Base-by-base conservation (phyloP, 2,113 vertebrate species). In the Genyomyrus donnyi region DNA sequence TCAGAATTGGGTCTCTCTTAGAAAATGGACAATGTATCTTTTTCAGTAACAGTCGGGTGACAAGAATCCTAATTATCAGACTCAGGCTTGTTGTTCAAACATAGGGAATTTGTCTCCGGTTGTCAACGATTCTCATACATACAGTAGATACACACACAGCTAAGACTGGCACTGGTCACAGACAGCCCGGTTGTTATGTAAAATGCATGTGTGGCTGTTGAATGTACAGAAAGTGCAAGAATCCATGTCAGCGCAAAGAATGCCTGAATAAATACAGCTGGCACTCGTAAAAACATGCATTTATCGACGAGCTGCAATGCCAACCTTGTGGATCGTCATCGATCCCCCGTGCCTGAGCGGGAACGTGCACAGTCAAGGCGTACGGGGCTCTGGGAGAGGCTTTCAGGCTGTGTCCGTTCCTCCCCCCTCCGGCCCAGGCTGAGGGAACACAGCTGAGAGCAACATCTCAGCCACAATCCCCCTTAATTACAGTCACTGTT, bases 401-500 rank as follows among this genome's bases (percentile, higher is more conserved):
- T 95, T 95, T 95, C 93, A 95, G 92, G 93, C 92, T 92, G 90
- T 86, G 87, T 94, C 93, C 93, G 0, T n/a, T 46, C 83, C 83
- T 46, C 83, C 19, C 39, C 35, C 45, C 19, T 6, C 93, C 93
- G 94, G 93, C 88, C 85, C 92, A 95, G 94, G 93, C 90, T 91
- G 89, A 91, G 91, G 93, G 92, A 93, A 93, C 83, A 91, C 91
- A 94, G 90, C 92, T 87, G 93, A 94, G 92, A 95, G 93, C 91
- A 92, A 93, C 94, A 95, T 93, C 92, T 92, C 93, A 93, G 93
- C 93, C 92, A 94, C 93, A 93, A 94, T 95, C 94, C 92, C 89
- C 92, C 91, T 92, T 95, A 95, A 96, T 96, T 95, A 95, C 93
- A 93, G 93, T 94, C 94, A 94, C 93, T 92, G 92, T 84, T 56